Evolutionary conservation across 2,888 invertebrate species (phyloP), one percentile per base, ranked within the genome.

Genomic region (Eupeodes latifasciatus): DNA sequence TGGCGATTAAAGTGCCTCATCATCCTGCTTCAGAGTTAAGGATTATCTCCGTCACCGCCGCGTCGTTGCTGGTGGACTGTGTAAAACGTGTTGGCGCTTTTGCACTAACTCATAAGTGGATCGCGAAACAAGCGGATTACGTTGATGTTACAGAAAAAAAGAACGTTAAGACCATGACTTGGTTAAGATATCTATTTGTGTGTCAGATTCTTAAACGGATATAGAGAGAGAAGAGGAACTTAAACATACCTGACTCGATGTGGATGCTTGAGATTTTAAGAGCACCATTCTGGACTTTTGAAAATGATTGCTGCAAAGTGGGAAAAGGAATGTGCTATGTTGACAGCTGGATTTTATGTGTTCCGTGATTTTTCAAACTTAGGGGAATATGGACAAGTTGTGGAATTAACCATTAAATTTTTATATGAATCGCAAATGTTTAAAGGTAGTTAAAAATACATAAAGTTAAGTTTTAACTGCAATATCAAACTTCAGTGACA

Each of bases 11-110:
- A 66, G 55, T 19, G 78, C 61, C 61, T 69, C 61, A n/a, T 61
- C 79, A 71, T 71, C 34, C 75, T 47, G 59, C 77, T 77, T 55
- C 36, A 62, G 62, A 74, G 72, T 62, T 62, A 36, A 77, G 82
- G 82, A 86, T 82, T 86, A 75, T 69, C 69, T 16, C 55, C 19
- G 16, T 19, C 19, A 1, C 0, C 16, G 53, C 6, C 16, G 19
- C 1, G n/a, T 55, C n/a, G 12, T 36, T n/a, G 4, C n/a, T 11
- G 7, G n/a, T 80, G 76, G 75, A 69, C 27, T 40, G 16, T 14
- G 27, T 27, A 27, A 85, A 86, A 69, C 53, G 78, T 86, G 86
- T 82, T 82, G 82, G 85, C 62, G 85, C 82, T 78, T 77, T 78
- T 67, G 49, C 69, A 59, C 49, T 85, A 49, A 51, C 49, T 85